Evolutionary conservation across 2,113 vertebrate genomes (phyloP).

Genomic region (Butorides virescens): DNA sequence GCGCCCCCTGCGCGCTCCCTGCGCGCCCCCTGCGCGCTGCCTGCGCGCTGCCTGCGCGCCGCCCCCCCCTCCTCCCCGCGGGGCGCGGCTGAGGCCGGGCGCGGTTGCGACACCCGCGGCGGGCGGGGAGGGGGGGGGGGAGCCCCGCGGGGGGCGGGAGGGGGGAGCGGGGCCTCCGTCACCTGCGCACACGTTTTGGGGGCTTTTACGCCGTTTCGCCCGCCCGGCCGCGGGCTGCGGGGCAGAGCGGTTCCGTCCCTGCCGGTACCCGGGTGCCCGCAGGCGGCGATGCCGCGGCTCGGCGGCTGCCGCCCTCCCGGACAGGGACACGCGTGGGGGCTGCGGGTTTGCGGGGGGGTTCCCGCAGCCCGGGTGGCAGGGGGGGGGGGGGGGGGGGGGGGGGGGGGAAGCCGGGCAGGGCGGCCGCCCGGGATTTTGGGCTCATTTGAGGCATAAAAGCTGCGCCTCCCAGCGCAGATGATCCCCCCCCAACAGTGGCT

Average conservation of each 20-base stretch:
- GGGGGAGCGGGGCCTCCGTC: neutral
- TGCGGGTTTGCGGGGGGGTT: neutral
- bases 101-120: conserved; percentile 12
- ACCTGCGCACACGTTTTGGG: neutral
- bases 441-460: neutral
- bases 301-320: neutral
- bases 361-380: neutral
- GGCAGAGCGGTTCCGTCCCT: neutral
- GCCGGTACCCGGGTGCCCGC: neutral
- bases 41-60: neutral
- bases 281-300: neutral
- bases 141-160: neutral
- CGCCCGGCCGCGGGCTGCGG: neutral
- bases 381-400: neutral
- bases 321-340: neutral
- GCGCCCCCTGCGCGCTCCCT: neutral
- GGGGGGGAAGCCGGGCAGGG: neutral
- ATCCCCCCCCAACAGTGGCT: too few relatives aligned
- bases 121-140: neutral
- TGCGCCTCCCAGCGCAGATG: neutral
- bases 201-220: neutral
- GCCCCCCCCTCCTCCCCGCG: neutral
- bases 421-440: neutral
- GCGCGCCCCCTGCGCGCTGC: neutral
- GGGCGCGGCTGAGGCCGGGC: neutral